Percentiles rank a stretch among this genome's conserved stretches.
Conservation (phyloP, 1,140 invertebrate genomes). For the Chymomyza costata region DNA sequence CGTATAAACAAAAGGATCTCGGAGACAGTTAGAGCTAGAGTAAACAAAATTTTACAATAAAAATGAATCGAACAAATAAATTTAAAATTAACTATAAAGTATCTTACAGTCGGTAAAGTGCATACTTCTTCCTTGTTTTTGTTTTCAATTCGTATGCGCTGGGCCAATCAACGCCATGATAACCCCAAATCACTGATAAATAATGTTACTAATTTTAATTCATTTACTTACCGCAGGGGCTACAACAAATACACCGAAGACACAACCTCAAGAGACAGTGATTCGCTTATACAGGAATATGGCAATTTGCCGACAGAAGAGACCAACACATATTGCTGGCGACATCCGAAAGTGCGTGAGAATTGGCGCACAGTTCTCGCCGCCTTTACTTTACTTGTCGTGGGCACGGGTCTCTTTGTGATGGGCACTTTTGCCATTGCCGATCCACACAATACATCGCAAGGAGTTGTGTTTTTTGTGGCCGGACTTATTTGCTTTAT, state of each 20-base stretch:
- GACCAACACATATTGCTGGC: slow-evolving; percentile 82
- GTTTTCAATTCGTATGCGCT: too few species aligned
- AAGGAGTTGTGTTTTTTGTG: slow-evolving; percentile 87
- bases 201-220: slow-evolving; percentile 8
- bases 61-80: too few species aligned
- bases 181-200: too few species aligned
- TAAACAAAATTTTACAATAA: too few species aligned
- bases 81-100: too few species aligned
- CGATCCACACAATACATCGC: slow-evolving; percentile 82
- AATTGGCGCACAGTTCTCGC: slow-evolving; percentile 90
- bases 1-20: too few species aligned
- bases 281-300: slow-evolving; percentile 87
- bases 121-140: too few species aligned
- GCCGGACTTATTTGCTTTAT: slow-evolving; percentile 88
- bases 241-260: slow-evolving; percentile 82
- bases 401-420: slow-evolving; percentile 84
- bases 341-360: slow-evolving; percentile 88
- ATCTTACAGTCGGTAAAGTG: too few species aligned
- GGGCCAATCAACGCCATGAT: too few species aligned
- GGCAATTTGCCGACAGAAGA: slow-evolving; percentile 79
- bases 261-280: slow-evolving; percentile 85
- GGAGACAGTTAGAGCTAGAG: too few species aligned
- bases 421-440: slow-evolving; percentile 85
- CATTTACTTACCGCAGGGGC: slow-evolving; percentile 77
- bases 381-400: slow-evolving; percentile 83